Evolutionary conservation across 2,888 invertebrate genomes (phyloP), one percentile per base, ranked within the genome.

Genomic region (Frankliniella fusca): DNA sequence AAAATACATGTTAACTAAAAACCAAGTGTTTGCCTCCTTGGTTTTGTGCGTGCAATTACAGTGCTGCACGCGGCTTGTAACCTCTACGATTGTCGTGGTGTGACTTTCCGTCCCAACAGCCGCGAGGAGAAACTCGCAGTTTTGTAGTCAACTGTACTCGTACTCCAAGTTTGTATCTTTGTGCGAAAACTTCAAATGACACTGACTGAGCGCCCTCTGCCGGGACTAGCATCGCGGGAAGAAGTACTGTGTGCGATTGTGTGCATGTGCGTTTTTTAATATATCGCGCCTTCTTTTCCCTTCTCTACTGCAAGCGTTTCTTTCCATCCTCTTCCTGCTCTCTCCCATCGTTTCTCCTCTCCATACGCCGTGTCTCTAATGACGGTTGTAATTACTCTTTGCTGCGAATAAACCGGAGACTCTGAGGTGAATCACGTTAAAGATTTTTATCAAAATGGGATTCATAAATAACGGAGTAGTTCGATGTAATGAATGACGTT

Each of bases 381-480:
- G 70, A 76, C 70, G 23, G 70, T 76, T 76, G 70, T 76, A 76
- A 76, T 76, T 76, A 76, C 70, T 76, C 10, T n/a, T 23, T 23
- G 27, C 23, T 76, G 70, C 70, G 23, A 76, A 76, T 76, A 76
- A 76, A 76, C 70, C 70, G 12, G 27, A 27, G 70, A 12, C 70
- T 27, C 10, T 76, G 70, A 76, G 10, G 70, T 27, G 70, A 76
- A 23, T 76, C 70, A 76, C 70, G 70, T 27, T 11, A 23, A 23
- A 76, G 70, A 76, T 76, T 76, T 23, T 76, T 76, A 76, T 76
- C 70, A 76, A 76, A 76, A 76, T 76, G 70, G 70, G 27, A 76
- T 76, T 76, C 70, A 76, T 76, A 76, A 76, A 76, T 76, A 76
- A 76, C 70, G 70, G 70, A 76, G 70, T 76, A 76, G 70, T 76